Evolutionary conservation across 2,888 invertebrate species (phyloP).

Genomic region (Eristalis pertinax): DNA sequence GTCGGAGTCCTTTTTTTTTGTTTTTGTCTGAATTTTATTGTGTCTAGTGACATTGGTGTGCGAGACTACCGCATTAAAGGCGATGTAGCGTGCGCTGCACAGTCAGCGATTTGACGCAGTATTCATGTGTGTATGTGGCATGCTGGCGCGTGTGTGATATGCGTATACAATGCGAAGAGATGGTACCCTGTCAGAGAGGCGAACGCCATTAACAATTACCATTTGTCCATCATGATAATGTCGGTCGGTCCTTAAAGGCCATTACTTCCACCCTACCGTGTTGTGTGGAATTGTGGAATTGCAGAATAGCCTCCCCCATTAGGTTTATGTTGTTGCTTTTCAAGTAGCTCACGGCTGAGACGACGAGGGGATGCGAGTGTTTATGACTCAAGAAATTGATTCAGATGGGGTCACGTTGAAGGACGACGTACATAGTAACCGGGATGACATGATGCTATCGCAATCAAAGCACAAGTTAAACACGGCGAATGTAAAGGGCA

Average conservation of each 20-base stretch:
- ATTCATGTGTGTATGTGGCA: neutral
- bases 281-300: neutral
- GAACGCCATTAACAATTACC: slow-evolving; percentile 15
- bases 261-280: slow-evolving; percentile 4
- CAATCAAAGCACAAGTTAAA: neutral
- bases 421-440: neutral
- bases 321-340: neutral
- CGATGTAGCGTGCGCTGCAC: slow-evolving; percentile 38
- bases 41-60: slow-evolving; percentile 34
- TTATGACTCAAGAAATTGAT: neutral
- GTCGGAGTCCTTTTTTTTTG: slow-evolving; percentile 20
- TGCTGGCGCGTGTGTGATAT: slow-evolving; percentile 31
- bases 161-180: slow-evolving; percentile 17
- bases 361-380: neutral
- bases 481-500: neutral
- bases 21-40: slow-evolving; percentile 27
- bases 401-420: neutral
- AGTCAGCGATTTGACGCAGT: slow-evolving; percentile 55
- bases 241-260: neutral
- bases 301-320: neutral
- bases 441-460: neutral
- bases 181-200: neutral
- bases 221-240: slow-evolving; percentile 8
- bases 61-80: slow-evolving; percentile 42
- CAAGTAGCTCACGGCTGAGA: neutral